Conservation (phyloP, 2,888 invertebrate species). For the Drosophila leonis region DNA sequence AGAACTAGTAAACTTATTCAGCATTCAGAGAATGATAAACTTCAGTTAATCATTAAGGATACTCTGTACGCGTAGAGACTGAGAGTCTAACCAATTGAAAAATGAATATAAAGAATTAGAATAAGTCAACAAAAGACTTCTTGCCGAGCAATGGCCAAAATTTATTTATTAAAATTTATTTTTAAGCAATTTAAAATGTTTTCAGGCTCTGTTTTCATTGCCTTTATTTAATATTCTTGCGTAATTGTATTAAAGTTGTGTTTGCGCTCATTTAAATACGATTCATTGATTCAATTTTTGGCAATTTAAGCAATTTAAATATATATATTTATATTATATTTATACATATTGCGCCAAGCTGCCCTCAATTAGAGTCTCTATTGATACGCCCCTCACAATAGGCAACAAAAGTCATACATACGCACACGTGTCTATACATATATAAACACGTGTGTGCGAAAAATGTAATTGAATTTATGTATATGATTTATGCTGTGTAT, state of each 20-base stretch:
- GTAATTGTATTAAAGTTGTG: constrained; percentile 1
- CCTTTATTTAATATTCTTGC: not conserved
- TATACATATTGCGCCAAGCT: not conserved
- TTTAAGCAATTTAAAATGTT: not conserved
- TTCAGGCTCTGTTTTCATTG: not conserved
- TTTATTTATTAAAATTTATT: no score
- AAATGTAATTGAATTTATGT: constrained; percentile 58
- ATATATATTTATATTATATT: not conserved
- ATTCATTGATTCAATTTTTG: not conserved
- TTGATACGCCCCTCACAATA: constrained; percentile 18
- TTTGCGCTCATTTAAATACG: not conserved
- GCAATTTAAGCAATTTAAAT: constrained; percentile 17
- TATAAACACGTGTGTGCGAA: not conserved
- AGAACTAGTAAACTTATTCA: no score
- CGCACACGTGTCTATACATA: not conserved
- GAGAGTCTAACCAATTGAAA: no score
- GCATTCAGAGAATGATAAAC: no score
- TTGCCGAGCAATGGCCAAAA: no score
- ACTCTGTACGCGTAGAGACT: no score
- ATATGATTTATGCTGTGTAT: constrained; percentile 59
- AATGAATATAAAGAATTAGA: no score
- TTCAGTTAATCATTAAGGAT: no score
- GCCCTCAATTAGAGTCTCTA: constrained; percentile 1
- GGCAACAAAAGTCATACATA: constrained; percentile 23
- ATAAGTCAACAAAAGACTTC: no score